A percentile compares a stretch with the other conserved stretches of the same genome.
phyloP scores from a whole-genome alignment of 2,888 invertebrate genomes.

The Yponomeuta cagnagella region DNA sequence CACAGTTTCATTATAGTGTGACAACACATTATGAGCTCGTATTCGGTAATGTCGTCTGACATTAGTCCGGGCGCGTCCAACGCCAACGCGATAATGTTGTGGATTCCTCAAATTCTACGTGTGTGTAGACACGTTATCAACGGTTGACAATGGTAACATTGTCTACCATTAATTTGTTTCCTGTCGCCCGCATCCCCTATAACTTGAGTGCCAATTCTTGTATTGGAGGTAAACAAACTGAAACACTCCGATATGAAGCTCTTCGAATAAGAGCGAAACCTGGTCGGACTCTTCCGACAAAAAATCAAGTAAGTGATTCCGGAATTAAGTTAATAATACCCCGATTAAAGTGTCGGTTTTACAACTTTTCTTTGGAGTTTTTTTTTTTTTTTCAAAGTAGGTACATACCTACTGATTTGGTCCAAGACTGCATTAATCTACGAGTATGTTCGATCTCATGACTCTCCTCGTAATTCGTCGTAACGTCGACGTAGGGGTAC shows the following conservation, averaged over 20 bases:
- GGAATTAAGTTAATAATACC: too few relatives aligned
- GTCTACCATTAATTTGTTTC: neutral
- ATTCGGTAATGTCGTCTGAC: slow-evolving; percentile 4
- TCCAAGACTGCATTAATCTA: too few relatives aligned
- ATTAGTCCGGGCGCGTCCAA: neutral
- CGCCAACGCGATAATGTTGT: neutral
- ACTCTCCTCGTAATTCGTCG: neutral
- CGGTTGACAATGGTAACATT: neutral
- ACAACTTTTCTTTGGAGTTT: too few relatives aligned
- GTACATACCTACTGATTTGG: too few relatives aligned
- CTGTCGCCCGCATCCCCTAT: neutral
- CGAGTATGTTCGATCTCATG: neutral
- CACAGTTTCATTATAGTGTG: too few relatives aligned
- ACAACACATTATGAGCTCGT: neutral
- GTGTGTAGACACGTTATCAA: neutral
- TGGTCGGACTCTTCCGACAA: too few relatives aligned
- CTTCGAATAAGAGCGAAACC: too few relatives aligned
- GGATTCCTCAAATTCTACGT: neutral
- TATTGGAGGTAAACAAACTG: neutral
- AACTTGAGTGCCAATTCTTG: neutral
- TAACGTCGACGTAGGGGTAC: neutral
- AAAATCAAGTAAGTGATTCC: too few relatives aligned
- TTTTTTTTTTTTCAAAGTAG: neutral
- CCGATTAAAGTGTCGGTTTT: too few relatives aligned
- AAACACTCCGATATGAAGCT: too few relatives aligned